Evolutionary conservation across 2,797 vertebrate genomes (phyloP), one percentile per base, ranked within the genome.

Genomic region (Phataginus tricuspis): DNA sequence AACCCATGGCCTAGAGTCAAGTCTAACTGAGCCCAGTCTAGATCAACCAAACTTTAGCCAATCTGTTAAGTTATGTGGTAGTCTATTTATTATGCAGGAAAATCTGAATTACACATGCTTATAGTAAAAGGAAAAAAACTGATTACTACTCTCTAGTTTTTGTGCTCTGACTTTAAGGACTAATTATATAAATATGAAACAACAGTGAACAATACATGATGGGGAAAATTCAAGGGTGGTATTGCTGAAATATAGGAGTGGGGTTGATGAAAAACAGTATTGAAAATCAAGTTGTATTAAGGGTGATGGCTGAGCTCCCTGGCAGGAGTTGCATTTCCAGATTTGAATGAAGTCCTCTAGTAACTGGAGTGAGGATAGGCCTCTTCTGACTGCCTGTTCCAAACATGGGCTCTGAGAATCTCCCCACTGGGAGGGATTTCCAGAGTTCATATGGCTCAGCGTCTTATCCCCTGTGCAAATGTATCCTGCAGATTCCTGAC

Each of bases 321-420:
- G 90, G 79, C 53, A 78, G 92, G 74, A 74, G 19, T 74, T 92
- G 69, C 61, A 34, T 87, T 93, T 94, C 45, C 59, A 85, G 21
- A 64, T 69, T 9, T 83, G 53, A 91, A 57, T 37, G 79, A 82
- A 71, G 23, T 45, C 37, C 23, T 93, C 37, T 5, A 89, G 45
- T 10, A 69, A 23, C 61, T 8, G 27, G 21, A 37, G 21, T 61
- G 39, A 83, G 25, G 27, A 59, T 8, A 39, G 5, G 25, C 23
- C 29, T 86, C 42, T 88, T 87, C 23, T 66, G 68, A 51, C 15
- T 7, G 4, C 42, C 21, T 2, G 12, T 96, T 53, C 68, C 49
- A 82, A 64, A 34, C 13, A 4, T 7, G 5, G 29, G 11, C 57
- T 72, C 49, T 45, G 34, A 55, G 51, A 68, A 63, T 64, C 51